These are phyloP conservation scores for Zaprionus nigranus DNA, from an alignment of 1,140 invertebrate genomes.

Conservation along the genomic window DNA sequence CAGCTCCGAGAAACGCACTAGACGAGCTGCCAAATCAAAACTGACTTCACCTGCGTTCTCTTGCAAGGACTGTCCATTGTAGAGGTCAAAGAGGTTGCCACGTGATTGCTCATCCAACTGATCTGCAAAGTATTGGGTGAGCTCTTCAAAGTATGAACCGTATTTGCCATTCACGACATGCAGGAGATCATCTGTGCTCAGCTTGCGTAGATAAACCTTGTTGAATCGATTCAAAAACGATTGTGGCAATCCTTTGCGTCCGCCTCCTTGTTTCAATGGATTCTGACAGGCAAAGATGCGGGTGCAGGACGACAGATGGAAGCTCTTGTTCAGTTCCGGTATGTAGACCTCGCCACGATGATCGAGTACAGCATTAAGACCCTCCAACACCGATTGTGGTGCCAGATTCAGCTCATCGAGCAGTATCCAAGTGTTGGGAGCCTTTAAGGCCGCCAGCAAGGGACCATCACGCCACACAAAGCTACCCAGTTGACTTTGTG, in stretches of 20 bases:
- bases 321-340: conserved; percentile 96
- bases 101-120: conserved; percentile 22
- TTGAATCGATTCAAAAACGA: conserved; percentile 99
- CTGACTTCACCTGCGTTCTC: not conserved
- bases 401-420: conserved; percentile 99
- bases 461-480: conserved; percentile 99
- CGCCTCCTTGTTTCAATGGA: conserved; percentile 97
- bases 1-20: conserved; percentile 93
- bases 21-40: conserved; percentile 87
- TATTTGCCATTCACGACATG: conserved; percentile 79
- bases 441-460: conserved; percentile 95
- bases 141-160: conserved; percentile 53
- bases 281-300: conserved; percentile 99
- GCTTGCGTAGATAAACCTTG: conserved; percentile 95
- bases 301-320: conserved; percentile 91
- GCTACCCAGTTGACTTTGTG: conserved; percentile 87
- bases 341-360: conserved; percentile 98
- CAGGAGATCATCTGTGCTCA: conserved; percentile 91
- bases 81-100: conserved; percentile 65
- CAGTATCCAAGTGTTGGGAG: conserved; percentile 96
- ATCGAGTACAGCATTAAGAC: conserved; percentile 99
- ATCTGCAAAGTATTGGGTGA: conserved; percentile 49
- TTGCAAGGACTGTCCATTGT: not conserved
- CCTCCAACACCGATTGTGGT: conserved; percentile 98
- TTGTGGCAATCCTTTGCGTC: conserved; percentile 96